Evolutionary conservation across 2,888 invertebrate species (phyloP).

Genomic region (Meta bourneti): DNA sequence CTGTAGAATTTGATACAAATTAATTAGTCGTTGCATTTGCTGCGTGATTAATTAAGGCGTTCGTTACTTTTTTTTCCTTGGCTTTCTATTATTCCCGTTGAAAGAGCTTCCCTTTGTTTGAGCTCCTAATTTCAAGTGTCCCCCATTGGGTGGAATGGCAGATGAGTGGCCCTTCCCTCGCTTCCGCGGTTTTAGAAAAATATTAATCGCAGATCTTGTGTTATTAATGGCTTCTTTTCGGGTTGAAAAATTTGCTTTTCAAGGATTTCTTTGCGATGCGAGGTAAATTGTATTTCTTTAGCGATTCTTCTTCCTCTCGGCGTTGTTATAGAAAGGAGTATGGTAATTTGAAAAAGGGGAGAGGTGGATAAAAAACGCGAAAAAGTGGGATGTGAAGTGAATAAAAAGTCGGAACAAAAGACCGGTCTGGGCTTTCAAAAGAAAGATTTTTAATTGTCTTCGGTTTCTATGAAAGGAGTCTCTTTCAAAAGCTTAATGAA

Average conservation of each 20-base stretch:
- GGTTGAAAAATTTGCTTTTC: slow-evolving; percentile 12
- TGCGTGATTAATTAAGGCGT: slow-evolving; percentile 65
- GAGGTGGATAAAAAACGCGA: neutral
- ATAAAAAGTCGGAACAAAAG: neutral
- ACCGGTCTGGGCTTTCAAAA: neutral
- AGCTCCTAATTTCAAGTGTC: slow-evolving; percentile 29
- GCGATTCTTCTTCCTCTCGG: neutral
- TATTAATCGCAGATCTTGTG: slow-evolving; percentile 41
- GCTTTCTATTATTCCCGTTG: slow-evolving; percentile 4
- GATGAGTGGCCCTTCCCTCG: slow-evolving; percentile 22
- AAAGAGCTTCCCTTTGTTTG: slow-evolving; percentile 45
- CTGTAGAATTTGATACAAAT: slow-evolving; percentile 69
- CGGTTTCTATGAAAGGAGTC: neutral
- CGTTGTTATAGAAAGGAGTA: neutral
- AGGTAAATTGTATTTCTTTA: slow-evolving; percentile 36
- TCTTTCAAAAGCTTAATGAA: neutral
- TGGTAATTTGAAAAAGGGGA: neutral
- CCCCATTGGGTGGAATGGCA: slow-evolving; percentile 25
- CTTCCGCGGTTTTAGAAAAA: slow-evolving; percentile 30
- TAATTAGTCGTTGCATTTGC: slow-evolving; percentile 71
- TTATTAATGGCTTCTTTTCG: slow-evolving; percentile 47
- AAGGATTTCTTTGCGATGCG: slow-evolving; percentile 14
- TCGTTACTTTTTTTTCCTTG: slow-evolving; percentile 16
- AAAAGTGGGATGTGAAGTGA: neutral
- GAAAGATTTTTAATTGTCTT: neutral